Base-by-base conservation (phyloP, 2,888 invertebrate genomes). In the Xanthorhoe spadicearia region DNA sequence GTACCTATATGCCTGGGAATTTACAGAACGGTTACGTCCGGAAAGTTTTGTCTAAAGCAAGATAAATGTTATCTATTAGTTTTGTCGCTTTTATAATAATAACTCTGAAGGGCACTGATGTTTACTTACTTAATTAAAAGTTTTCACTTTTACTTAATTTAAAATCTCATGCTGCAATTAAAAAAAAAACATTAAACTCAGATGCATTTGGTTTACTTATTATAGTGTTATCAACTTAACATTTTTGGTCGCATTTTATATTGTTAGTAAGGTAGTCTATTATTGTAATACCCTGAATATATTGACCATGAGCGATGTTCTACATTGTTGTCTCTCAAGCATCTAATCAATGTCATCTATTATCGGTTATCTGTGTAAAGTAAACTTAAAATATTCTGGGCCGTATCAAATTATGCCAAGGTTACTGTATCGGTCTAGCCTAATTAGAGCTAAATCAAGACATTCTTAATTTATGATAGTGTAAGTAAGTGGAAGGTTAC, bases 401-500 rank as follows among this genome's bases (percentile, higher is more conserved):
- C 52, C 49, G 18, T 62, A 63, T 60, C 67, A 56, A 60, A 59
- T 48, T 60, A 63, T 62, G 66, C 49, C 63, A 63, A 60, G 63
- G 67, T 48, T 48, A 57, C 15, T 15, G n/a, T 48, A 48, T 48
- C 15, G 17, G 15, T 48, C 15, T 17, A 48, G 3, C 15, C 48
- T 48, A 48, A 48, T 15, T 15, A 48, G 17, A 48, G 48, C 48
- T 48, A 15, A 48, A 48, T 17, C 15, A 32, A 32, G 8, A 32
- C 32, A 6, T 32, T 32, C 8, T n/a, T n/a, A 32, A 32, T 23
- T 23, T 23, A 23, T 32, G 8, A 32, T 32, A 32, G 32, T 32
- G 32, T 4, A 4, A 6, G 5, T 5, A 32, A 32, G 32, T 32
- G 0, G 32, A 6, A 32, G 32, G 32, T 32, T 32, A 32, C 7